Evolutionary conservation across 1,140 invertebrate species (phyloP).

Genomic region (Gryllus bimaculatus): DNA sequence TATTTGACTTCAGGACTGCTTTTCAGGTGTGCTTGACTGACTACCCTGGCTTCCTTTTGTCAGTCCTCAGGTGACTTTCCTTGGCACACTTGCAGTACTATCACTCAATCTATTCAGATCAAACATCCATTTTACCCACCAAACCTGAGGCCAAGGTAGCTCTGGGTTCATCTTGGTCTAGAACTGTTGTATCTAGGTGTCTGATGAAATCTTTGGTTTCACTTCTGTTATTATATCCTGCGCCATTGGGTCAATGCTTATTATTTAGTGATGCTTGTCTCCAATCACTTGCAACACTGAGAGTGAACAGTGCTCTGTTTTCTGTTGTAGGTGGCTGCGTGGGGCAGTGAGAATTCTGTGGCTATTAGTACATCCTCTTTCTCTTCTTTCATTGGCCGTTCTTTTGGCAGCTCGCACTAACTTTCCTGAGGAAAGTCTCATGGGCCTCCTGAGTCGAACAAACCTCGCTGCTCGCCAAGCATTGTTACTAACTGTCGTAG

Average conservation of each 20-base stretch:
- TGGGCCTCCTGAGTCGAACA: constrained; percentile 36
- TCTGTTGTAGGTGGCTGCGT: constrained; percentile 30
- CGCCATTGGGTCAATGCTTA: background rate
- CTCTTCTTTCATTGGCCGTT: constrained; percentile 48
- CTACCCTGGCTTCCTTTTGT: no score
- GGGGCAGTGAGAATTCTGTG: constrained; percentile 42
- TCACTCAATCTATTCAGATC: no score
- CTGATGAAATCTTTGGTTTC: no score
- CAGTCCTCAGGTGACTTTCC: no score
- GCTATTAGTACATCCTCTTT: constrained; percentile 60
- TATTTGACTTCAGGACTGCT: no score
- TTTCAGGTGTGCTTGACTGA: no score
- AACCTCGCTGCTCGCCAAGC: constrained; percentile 61
- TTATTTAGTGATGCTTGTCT: background rate
- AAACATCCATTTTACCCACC: no score
- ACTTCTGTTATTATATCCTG: no score
- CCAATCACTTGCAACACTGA: background rate
- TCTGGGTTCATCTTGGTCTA: no score
- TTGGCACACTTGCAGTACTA: no score
- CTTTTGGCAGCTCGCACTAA: constrained; percentile 46
- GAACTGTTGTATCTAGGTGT: no score
- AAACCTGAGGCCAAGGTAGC: no score
- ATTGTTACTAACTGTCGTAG: constrained; percentile 67
- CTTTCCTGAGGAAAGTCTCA: constrained; percentile 48
- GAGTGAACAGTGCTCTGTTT: background rate